Conservation (phyloP, 2,797 vertebrate genomes). For the Leontopithecus rosalia region DNA sequence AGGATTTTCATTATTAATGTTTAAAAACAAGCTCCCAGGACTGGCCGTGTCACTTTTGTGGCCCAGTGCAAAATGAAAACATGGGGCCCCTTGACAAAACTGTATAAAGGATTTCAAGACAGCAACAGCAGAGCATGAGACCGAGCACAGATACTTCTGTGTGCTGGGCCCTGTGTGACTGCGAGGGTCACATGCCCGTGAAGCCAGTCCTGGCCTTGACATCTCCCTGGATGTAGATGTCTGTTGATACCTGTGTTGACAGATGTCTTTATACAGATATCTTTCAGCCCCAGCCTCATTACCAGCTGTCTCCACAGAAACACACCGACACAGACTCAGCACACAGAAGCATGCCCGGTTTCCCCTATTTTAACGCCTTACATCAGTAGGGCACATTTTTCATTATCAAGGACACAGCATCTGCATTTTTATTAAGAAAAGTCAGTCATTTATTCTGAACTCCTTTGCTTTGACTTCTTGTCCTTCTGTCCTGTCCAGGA, state of each 20-base stretch:
- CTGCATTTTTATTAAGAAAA: background rate
- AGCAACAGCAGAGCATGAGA: background rate
- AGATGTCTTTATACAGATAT: background rate
- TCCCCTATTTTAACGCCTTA: background rate
- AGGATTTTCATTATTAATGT: background rate
- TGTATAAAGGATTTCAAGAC: background rate
- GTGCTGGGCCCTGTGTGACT: background rate
- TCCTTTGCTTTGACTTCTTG: background rate
- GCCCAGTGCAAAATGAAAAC: background rate
- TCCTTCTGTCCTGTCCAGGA: background rate
- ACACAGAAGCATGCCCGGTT: background rate
- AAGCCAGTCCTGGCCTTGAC: background rate
- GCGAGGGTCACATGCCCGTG: accelerated
- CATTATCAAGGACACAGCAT: background rate
- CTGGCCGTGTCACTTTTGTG: background rate
- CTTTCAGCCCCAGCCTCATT: background rate
- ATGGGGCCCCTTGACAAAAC: background rate
- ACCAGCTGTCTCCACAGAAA: background rate
- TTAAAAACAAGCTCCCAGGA: background rate
- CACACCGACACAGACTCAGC: background rate
- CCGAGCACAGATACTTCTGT: accelerated
- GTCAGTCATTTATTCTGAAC: background rate
- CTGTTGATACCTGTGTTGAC: background rate
- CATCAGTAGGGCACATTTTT: background rate
- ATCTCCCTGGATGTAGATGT: background rate